Conservation (phyloP, 2,888 invertebrate species). For the Plemyria rubiginata region DNA sequence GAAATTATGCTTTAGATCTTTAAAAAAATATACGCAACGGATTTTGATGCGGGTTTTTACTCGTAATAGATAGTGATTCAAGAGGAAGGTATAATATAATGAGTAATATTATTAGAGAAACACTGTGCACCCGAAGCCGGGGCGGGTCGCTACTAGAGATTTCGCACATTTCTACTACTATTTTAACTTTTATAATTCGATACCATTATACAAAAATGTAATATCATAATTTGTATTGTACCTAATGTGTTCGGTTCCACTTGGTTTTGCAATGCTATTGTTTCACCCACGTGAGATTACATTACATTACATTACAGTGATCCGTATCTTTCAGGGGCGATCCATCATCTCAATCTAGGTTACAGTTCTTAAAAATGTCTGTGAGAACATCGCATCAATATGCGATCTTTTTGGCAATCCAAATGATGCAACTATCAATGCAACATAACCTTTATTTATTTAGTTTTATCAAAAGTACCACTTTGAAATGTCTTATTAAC, state of each 20-base stretch:
- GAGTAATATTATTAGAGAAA: no score
- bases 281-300: conserved; percentile 43
- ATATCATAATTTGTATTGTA: not conserved
- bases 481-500: no score
- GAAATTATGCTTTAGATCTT: no score
- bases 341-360: conserved; percentile 45
- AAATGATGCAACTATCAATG: not conserved
- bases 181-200: not conserved
- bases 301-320: conserved; percentile 38
- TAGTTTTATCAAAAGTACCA: no score
- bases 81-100: no score
- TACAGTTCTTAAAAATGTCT: conserved; percentile 15
- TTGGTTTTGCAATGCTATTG: conserved; percentile 39
- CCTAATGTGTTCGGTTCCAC: conserved; percentile 21
- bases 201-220: not conserved
- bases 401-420: no score
- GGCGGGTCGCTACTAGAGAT: no score
- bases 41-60: no score
- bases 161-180: not conserved
- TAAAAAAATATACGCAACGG: no score
- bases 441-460: no score
- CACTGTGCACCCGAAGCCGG: no score
- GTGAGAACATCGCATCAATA: conserved; percentile 16
- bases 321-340: conserved; percentile 43
- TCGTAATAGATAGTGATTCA: no score